Percentiles rank a stretch among this genome's conserved stretches.
phyloP scores from a whole-genome alignment of 2,888 invertebrate genomes.

The Coecobrya sp. region DNA sequence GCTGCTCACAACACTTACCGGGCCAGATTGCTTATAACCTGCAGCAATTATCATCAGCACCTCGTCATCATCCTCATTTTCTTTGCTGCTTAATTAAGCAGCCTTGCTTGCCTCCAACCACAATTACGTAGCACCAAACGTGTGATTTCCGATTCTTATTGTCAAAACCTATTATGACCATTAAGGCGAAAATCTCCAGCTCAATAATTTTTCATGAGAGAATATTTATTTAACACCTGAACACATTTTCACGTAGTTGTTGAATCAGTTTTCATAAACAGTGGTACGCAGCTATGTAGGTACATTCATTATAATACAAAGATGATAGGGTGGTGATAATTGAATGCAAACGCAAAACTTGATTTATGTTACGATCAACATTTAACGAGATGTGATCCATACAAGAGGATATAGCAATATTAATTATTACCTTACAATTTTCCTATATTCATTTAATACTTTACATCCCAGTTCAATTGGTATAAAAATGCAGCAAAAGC shows the following conservation, averaged over 20 bases:
- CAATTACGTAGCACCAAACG: conserved; percentile 58
- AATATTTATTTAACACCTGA: conserved; percentile 43
- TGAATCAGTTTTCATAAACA: background rate
- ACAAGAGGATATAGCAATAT: no score
- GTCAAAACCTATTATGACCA: conserved; percentile 58
- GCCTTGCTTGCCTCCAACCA: conserved; percentile 68
- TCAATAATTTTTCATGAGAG: conserved; percentile 14
- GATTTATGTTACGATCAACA: conserved; percentile 14
- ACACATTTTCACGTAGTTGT: conserved; percentile 45
- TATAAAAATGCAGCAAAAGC: no score
- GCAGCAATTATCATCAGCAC: conserved; percentile 66
- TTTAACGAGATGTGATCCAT: conserved; percentile 54
- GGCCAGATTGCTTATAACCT: conserved; percentile 45
- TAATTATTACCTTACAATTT: no score
- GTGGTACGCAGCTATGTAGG: background rate
- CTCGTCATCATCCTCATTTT: conserved; percentile 60
- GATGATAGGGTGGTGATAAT: conserved; percentile 50
- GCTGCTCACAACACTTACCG: conserved; percentile 12
- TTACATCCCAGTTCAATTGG: no score
- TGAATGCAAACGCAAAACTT: conserved; percentile 27
- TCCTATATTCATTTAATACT: no score
- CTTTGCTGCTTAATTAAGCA: conserved; percentile 65
- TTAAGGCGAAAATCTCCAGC: conserved; percentile 40
- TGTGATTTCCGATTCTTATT: conserved; percentile 75
- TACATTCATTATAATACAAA: no score